Conservation (phyloP, 1,140 invertebrate species). For the Arctopsyche grandis region DNA sequence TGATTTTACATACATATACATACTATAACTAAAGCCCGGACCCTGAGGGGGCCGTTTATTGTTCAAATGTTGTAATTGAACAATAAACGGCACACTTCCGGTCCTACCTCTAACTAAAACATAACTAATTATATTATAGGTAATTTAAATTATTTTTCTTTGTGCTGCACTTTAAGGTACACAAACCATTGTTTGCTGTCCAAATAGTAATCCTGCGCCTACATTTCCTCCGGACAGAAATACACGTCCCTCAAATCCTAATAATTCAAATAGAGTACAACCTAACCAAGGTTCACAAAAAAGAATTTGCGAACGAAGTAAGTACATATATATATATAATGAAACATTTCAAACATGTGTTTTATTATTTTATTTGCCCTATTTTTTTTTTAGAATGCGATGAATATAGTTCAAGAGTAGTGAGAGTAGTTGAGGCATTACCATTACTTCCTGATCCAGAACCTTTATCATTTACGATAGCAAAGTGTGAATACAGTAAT, state of each 20-base stretch:
- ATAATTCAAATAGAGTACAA: neutral
- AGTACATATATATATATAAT: neutral
- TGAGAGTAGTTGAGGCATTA: neutral
- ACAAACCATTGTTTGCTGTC: constrained; percentile 13
- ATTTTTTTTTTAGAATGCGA: constrained; percentile 40
- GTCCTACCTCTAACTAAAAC: no score
- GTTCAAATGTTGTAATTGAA: no score
- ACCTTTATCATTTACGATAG: neutral
- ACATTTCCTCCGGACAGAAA: neutral
- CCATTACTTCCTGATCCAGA: constrained; percentile 24
- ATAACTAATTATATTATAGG: no score
- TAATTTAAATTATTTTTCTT: no score
- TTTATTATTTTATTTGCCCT: neutral
- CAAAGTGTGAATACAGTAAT: constrained; percentile 28
- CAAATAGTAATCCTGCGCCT: neutral
- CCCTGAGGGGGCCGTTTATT: no score
- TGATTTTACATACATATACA: no score
- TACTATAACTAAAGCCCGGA: no score
- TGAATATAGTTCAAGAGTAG: constrained; percentile 25
- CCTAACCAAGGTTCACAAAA: neutral
- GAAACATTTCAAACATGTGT: no score
- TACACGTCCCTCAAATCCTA: neutral
- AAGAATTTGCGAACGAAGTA: constrained; percentile 27
- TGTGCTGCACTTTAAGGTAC: neutral
- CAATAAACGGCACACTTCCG: no score